These are phyloP conservation scores for Hormiphora californensis DNA, from an alignment of 37 sponge, comb jelly and placozoan genomes.

Conservation along the genomic window DNA sequence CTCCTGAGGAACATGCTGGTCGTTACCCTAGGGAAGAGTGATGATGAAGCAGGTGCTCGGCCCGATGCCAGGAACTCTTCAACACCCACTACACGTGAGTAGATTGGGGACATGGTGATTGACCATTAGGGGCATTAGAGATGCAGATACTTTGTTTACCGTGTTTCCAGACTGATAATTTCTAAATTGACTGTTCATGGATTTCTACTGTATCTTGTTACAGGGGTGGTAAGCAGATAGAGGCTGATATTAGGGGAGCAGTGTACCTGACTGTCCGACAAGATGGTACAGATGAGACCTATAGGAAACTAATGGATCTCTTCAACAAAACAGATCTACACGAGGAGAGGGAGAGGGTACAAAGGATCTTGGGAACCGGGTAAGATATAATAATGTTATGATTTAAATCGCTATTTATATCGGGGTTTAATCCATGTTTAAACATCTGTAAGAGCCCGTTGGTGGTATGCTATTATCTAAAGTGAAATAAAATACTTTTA, in stretches of 20 bases:
- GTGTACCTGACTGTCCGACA: constrained; percentile 40
- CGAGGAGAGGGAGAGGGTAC: constrained; percentile 83
- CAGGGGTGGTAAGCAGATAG: neutral
- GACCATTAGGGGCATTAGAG: too few species aligned
- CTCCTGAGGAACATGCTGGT: constrained; percentile 66
- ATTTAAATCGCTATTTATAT: too few species aligned
- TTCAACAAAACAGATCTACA: constrained; percentile 68
- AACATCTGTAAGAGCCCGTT: too few species aligned
- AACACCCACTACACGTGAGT: neutral
- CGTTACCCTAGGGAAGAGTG: constrained; percentile 16
- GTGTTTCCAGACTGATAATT: too few species aligned
- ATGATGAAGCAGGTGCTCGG: neutral
- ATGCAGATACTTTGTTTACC: too few species aligned
- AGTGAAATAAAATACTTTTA: too few species aligned
- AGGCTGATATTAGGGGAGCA: constrained; percentile 8
- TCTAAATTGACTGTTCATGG: too few species aligned
- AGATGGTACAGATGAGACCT: neutral
- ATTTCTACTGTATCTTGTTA: too few species aligned
- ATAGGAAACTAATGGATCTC: constrained; percentile 56
- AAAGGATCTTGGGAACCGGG: constrained; percentile 68
- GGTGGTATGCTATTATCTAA: too few species aligned
- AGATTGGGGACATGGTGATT: neutral
- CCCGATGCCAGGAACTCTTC: neutral
- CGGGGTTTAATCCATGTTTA: too few species aligned
- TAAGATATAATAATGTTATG: too few species aligned